Percentiles rank a stretch among this genome's conserved stretches.
Conservation (phyloP, 30 jellyfish, hydroid and myxozoan genomes). For the Aurelia aurita complex sp. Pacific region DNA sequence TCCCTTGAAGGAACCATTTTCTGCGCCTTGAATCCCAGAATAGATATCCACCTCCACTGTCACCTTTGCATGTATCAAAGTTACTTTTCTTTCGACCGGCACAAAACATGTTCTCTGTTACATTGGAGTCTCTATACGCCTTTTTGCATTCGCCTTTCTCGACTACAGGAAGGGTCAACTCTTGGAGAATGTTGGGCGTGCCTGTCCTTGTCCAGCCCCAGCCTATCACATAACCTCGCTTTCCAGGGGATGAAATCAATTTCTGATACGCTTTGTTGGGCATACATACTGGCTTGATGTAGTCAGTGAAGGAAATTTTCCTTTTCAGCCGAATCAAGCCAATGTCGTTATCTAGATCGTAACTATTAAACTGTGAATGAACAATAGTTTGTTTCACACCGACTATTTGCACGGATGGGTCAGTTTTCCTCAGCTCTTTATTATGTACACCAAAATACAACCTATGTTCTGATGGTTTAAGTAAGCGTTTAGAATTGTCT, state of each 20-base stretch:
- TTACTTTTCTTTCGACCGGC: constrained; percentile 77
- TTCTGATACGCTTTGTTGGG: constrained; percentile 74
- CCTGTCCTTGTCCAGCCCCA: constrained; percentile 93
- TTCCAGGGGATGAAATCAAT: constrained; percentile 38
- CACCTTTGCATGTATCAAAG: constrained; percentile 98
- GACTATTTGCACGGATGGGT: constrained; percentile 45
- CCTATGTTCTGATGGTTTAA: constrained; percentile 69
- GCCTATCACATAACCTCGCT: constrained; percentile 88
- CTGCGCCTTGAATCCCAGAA: constrained; percentile 77
- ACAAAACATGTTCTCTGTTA: constrained; percentile 95
- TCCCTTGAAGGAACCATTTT: constrained; percentile 95
- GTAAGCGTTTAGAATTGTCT: constrained; percentile 30
- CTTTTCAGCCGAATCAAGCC: constrained; percentile 81
- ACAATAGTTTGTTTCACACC: constrained; percentile 48
- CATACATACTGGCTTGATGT: constrained; percentile 88
- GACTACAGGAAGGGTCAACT: constrained; percentile 88
- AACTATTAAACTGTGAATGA: constrained; percentile 70
- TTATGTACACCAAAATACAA: constrained; percentile 91
- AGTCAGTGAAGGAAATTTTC: constrained; percentile 56
- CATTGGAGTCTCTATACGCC: constrained; percentile 71
- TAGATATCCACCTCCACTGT: constrained; percentile 95
- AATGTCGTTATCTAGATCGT: constrained; percentile 83
- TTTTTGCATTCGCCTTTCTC: constrained; percentile 54
- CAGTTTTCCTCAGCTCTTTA: constrained; percentile 57
- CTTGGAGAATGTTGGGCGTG: constrained; percentile 67